A percentile compares a stretch with the other conserved stretches of the same genome.
Evolutionary conservation across 2,113 vertebrate species (phyloP).

Genomic region (Zosterops borbonicus): DNA sequence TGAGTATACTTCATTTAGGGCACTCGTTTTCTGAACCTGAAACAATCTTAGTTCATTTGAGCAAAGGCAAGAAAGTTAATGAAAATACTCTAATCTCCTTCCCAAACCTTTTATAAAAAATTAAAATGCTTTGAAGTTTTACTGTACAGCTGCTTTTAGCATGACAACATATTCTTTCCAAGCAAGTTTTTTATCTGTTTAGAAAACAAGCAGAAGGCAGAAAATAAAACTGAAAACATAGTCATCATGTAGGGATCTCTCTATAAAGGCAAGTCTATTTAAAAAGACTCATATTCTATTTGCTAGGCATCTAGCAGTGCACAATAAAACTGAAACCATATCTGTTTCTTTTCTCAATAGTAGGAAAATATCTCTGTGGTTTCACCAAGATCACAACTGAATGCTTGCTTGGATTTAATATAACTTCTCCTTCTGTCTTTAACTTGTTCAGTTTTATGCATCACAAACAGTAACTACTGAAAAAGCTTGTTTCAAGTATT

Average conservation of each 20-base stretch:
- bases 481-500: not conserved
- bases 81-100: not conserved
- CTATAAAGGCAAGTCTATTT: not conserved
- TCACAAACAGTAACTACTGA: not conserved
- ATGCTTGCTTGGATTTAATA: not conserved
- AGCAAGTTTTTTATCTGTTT: not conserved
- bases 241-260: not conserved
- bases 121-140: not conserved
- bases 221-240: not conserved
- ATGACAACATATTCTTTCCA: not conserved
- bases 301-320: not conserved
- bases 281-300: not conserved
- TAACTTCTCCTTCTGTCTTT: not conserved
- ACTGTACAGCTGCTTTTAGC: not conserved
- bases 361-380: not conserved
- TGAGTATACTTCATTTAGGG: not conserved
- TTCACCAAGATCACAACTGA: not conserved
- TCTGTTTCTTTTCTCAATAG: not conserved
- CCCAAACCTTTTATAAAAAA: not conserved
- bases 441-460: not conserved
- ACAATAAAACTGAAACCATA: not conserved
- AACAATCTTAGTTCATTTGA: not conserved
- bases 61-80: not conserved
- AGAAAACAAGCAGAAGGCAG: not conserved
- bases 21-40: accelerated